phyloP scores from a whole-genome alignment of 2,888 invertebrate genomes.

The Philereme vetulata region DNA sequence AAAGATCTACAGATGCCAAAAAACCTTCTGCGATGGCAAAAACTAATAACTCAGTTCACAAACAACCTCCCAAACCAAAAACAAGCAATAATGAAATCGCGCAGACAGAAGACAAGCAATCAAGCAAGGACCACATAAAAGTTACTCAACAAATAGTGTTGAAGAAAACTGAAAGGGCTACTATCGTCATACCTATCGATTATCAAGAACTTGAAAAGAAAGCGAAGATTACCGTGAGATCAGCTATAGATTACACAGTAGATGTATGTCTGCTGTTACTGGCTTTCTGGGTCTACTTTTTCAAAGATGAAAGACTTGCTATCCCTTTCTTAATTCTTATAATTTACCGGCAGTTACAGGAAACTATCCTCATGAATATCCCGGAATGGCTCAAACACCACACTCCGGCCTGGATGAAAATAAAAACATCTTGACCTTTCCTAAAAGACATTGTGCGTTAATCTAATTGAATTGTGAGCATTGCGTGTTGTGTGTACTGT shows the following conservation, averaged over 20 bases:
- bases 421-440: slow-evolving; percentile 75
- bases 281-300: slow-evolving; percentile 92
- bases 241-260: slow-evolving; percentile 88
- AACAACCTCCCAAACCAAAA: slow-evolving; percentile 41
- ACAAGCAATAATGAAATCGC: slow-evolving; percentile 33
- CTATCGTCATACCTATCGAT: slow-evolving; percentile 76
- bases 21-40: slow-evolving; percentile 30
- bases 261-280: slow-evolving; percentile 89
- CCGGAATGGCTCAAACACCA: slow-evolving; percentile 82
- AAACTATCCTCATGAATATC: slow-evolving; percentile 84
- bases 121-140: slow-evolving; percentile 50
- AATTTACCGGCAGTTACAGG: slow-evolving; percentile 90
- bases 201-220: slow-evolving; percentile 84
- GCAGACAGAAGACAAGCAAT: slow-evolving; percentile 40
- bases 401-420: slow-evolving; percentile 72
- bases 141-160: slow-evolving; percentile 60
- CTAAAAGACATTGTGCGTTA: slow-evolving; percentile 72
- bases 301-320: slow-evolving; percentile 91
- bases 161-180: slow-evolving; percentile 73
- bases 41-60: slow-evolving; percentile 44
- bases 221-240: slow-evolving; percentile 87
- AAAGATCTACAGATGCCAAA: slow-evolving; percentile 48
- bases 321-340: slow-evolving; percentile 90
- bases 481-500: slow-evolving; percentile 73
- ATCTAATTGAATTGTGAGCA: slow-evolving; percentile 67